Base-by-base conservation (phyloP, 1,140 invertebrate species). In the Tetramorium parvispinum region DNA sequence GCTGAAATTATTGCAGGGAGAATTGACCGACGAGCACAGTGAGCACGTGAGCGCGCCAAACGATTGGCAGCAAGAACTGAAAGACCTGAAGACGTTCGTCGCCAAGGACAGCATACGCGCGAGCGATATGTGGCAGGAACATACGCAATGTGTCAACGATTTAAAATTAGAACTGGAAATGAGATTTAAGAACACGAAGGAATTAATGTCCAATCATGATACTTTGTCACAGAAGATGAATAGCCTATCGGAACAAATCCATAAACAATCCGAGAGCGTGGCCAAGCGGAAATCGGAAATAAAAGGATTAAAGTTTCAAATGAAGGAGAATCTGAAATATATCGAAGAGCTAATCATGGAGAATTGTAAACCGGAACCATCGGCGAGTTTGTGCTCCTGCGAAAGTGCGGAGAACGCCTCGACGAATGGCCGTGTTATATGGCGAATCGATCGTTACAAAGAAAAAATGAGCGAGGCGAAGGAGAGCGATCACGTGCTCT, bases 401-500 rank as follows among this genome's bases (percentile, higher is more conserved):
- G 79, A 85, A 59, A 51, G 16, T 27, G 40, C 21, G 6, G 85
- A 85, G 5, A 46, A 10, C 6, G 65, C 66, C 81, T 89, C 87
- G 83, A 96, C 83, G 0, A 91, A 92, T 3, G 97, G 97, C 11
- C 96, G 96, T 49, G 92, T 97, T 7, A 94, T 97, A 46, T 97
- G 97, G 97, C 95, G 96, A 88, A 97, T 97, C 85, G 96, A 96
- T 86, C 95, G 96, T 70, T 97, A 96, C 87, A 93, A 95, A 2
- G 94, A 96, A 16, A 96, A 97, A 88, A 95, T 97, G 94, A 96
- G 96, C 43, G 96, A 96, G 24, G 96, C 97, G 0, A 97, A 96
- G 85, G 96, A 97, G 43, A 96, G 95, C n/a, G 96, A 96, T 66
- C 94, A 94, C 0, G 95, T 96, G 0, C 87, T 97, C 1, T 96